A percentile compares a stretch with the other conserved stretches of the same genome.
Evolutionary conservation across 2,113 vertebrate species (phyloP).

Genomic region (Okapia johnstoni): DNA sequence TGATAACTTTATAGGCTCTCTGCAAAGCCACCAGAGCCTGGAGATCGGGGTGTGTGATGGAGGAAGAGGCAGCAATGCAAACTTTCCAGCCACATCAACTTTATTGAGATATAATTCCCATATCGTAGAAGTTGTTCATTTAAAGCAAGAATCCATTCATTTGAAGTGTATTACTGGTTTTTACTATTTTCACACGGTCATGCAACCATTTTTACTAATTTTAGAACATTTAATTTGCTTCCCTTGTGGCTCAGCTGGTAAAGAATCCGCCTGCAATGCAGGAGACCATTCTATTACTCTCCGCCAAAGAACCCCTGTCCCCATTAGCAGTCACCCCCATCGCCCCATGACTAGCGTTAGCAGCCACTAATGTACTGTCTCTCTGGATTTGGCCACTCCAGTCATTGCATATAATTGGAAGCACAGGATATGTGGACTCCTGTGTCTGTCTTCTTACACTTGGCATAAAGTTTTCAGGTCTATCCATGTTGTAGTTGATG

Average conservation of each 20-base stretch:
- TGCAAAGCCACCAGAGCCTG: neutral
- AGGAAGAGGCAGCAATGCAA: neutral
- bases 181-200: neutral
- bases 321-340: neutral
- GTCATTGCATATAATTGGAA: neutral
- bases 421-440: neutral
- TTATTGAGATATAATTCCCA: neutral
- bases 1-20: no score
- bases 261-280: no score
- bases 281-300: no score
- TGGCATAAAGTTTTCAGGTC: neutral
- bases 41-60: neutral
- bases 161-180: neutral
- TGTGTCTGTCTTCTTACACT: neutral
- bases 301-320: neutral
- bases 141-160: neutral
- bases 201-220: neutral
- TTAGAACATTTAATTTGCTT: no score
- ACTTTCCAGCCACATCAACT: neutral
- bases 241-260: no score
- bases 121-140: neutral
- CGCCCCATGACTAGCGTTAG: neutral
- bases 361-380: neutral
- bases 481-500: fast-evolving
- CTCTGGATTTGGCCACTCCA: neutral